Evolutionary conservation across 2,797 vertebrate genomes (phyloP), one percentile per base, ranked within the genome.

Genomic region (Cirrhinus molitorella): DNA sequence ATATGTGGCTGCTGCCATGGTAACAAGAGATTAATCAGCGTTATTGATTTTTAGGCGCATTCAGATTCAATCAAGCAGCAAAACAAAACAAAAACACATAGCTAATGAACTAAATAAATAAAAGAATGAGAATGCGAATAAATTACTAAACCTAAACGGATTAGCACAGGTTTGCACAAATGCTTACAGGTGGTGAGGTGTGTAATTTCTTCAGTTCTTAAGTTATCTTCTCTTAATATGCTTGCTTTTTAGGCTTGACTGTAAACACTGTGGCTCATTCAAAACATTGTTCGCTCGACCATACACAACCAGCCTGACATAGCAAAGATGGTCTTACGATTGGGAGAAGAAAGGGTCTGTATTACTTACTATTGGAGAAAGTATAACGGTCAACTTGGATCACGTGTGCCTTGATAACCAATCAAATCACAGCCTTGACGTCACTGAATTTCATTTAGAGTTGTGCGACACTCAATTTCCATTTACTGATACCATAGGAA

Each of bases 11-110:
- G 72, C 71, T 76, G 66, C 23, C 45, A 66, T 77, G 43, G 77
- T 53, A 37, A 87, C 77, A 65, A 66, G 37, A 10, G 23, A 74
- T 85, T 79, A 83, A 83, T 88, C 83, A 53, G 25, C 4, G 6
- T 70, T 85, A 83, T 83, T 81, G 49, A 85, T 86, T 85, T 83
- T 78, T 47, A 37, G 51, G 4, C 0, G 16, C 40, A 70, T 68
- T 83, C 51, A 37, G 51, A 83, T 83, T 78, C 51, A 83, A 78
- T 70, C 25, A 55, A 25, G 65, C 12, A 43, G 45, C 19, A 78
- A 47, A 83, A 78, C 3, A 37, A 83, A 66, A 76, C 13, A 40
- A 83, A 75, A 83, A 59, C 51, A 75, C 63, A 76, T 40, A 37
- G 28, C 25, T 63, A 71, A 71, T 43, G 47, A 77, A 70, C 21